Base-by-base conservation (phyloP, 2,888 invertebrate species). In the Ormyrus nitidulus region DNA sequence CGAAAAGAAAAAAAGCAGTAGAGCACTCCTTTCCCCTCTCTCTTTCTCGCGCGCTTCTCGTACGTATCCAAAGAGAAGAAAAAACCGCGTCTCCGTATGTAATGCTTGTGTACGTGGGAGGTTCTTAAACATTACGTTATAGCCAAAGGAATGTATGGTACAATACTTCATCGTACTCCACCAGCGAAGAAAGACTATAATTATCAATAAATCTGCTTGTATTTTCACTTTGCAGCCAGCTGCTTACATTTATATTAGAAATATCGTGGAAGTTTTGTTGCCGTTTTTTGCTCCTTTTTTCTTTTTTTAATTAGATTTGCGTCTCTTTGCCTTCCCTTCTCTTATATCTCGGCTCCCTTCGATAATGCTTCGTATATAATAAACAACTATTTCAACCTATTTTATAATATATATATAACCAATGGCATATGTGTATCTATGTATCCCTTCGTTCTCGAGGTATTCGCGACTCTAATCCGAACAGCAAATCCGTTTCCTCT, bases 121-220 rank as follows among this genome's bases (percentile, higher is more conserved):
- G 48, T 53, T 79, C 81, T 82, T 82, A 82, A 81, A 82, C 81
- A 87, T 87, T 88, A 88, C 83, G 85, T 90, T 90, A 90, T 90
- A 90, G 90, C 90, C 90, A 89, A 90, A 90, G 90, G 90, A 90
- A 90, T 90, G 90, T 90, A 90, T 88, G 88, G 90, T 90, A 90
- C 90, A 90, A 90, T 90, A 90, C 90, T 90, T 82, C 87, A 90
- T 88, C 88, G 88, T 89, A 87, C 85, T 88, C 86, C 85, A 86
- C 86, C 86, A 87, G 85, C 86, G 86, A 89, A 87, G 84, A 86
- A 87, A 81, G 71, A 83, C 74, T 80, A 82, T 83, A 74, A 79
- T 58, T 68, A 83, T 81, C 82, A 77, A 81, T 83, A 85, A 86
- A 87, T 87, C 86, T 86, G 86, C 71, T 81, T 74, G 64, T 79